These are phyloP conservation scores for Tachyglossus aculeatus DNA, from an alignment of 2,797 vertebrate species.

Conservation along the genomic window DNA sequence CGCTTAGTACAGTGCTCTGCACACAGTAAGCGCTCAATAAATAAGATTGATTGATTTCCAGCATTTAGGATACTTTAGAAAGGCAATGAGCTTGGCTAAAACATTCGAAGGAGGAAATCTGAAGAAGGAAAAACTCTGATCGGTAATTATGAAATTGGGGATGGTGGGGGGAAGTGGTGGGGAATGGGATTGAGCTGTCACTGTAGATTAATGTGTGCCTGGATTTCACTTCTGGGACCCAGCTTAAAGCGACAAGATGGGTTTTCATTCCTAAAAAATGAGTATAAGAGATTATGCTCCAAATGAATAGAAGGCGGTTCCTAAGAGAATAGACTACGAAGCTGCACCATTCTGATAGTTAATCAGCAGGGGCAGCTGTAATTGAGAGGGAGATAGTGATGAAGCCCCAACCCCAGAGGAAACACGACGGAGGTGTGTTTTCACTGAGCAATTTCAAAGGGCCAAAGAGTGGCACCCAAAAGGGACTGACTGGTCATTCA, in stretches of 20 bases:
- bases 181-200: conserved; percentile 66
- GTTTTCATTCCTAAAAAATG: conserved; percentile 75
- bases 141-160: conserved; percentile 66
- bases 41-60: too few relatives aligned
- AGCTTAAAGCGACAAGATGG: conserved; percentile 69
- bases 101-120: conserved; percentile 41
- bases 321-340: conserved; percentile 69
- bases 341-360: conserved; percentile 70
- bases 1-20: too few relatives aligned
- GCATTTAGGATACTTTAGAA: too few relatives aligned
- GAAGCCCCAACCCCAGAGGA: conserved; percentile 60
- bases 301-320: conserved; percentile 71
- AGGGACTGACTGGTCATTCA: conserved; percentile 64
- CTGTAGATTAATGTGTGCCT: conserved; percentile 65
- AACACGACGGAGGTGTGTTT: conserved; percentile 37
- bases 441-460: conserved; percentile 58
- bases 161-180: conserved; percentile 49
- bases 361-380: conserved; percentile 75
- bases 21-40: too few relatives aligned
- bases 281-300: conserved; percentile 74
- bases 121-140: conserved; percentile 48
- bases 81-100: background rate
- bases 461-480: conserved; percentile 48
- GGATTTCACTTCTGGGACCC: conserved; percentile 71
- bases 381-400: conserved; percentile 58